Evolutionary conservation across 2,113 vertebrate genomes (phyloP).

Genomic region (Psilopogon haemacephalus): DNA sequence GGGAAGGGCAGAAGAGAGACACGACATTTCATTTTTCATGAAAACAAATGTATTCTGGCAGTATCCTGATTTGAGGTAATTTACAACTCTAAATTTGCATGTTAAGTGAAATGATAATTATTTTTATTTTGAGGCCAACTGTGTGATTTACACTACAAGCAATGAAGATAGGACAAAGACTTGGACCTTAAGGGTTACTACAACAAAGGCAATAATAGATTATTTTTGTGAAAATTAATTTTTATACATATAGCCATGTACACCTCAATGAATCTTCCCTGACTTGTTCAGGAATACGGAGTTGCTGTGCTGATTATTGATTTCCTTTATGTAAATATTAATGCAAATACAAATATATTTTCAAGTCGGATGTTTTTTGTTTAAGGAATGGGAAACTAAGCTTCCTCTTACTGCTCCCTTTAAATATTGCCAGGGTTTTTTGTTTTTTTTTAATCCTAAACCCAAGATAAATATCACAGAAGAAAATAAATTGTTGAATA

Average conservation of each 20-base stretch:
- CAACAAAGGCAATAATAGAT: neutral
- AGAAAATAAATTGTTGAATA: conserved; percentile 52
- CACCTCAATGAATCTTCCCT: neutral
- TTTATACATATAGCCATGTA: neutral
- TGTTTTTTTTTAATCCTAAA: conserved; percentile 7
- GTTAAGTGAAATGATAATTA: conserved; percentile 44
- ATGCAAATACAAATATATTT: conserved; percentile 36
- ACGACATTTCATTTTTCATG: conserved; percentile 18
- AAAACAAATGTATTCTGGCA: conserved; percentile 14
- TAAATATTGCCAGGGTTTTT: neutral
- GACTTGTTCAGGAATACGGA: neutral
- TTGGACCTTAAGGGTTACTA: neutral
- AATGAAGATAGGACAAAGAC: neutral
- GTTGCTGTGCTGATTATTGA: neutral
- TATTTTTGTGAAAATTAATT: neutral
- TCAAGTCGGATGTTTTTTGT: neutral
- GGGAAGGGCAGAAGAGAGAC: conserved; percentile 1
- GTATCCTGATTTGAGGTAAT: neutral
- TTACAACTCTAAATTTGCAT: conserved; percentile 14
- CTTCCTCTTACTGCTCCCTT: conserved; percentile 25
- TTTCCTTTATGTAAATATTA: conserved; percentile 44
- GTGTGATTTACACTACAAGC: neutral
- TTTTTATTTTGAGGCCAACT: conserved; percentile 28
- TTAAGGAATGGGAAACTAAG: conserved; percentile 35
- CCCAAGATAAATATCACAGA: conserved; percentile 43